Conservation (phyloP, 2,797 vertebrate species). For the Aphelocoma californica region DNA sequence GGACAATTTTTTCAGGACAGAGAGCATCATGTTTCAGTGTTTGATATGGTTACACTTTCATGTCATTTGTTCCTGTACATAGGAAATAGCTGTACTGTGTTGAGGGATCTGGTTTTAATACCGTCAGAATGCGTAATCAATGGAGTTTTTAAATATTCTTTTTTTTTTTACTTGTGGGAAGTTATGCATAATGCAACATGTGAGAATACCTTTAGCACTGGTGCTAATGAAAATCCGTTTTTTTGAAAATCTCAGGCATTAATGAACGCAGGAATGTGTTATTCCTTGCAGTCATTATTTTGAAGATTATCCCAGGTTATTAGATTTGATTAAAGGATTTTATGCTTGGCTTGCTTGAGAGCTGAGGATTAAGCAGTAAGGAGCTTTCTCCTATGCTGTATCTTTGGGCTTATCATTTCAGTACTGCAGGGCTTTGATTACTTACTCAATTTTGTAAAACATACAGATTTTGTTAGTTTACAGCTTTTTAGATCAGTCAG, state of each 20-base stretch:
- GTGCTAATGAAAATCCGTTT: conserved; percentile 16
- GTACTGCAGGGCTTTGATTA: neutral
- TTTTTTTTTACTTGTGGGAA: neutral
- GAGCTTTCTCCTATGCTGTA: conserved; percentile 34
- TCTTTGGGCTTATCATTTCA: conserved; percentile 50
- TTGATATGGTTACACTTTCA: neutral
- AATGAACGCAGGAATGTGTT: conserved; percentile 25
- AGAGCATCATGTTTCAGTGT: neutral
- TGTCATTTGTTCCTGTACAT: neutral
- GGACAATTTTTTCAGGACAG: neutral
- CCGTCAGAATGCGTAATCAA: neutral
- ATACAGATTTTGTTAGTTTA: conserved; percentile 56
- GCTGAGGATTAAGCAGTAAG: conserved; percentile 62
- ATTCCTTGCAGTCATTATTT: conserved; percentile 64
- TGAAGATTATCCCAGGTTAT: conserved; percentile 64
- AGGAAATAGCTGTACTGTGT: neutral
- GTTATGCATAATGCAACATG: neutral
- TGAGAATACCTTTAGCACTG: neutral
- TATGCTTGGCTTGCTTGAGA: conserved; percentile 23
- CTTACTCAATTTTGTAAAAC: conserved; percentile 38
- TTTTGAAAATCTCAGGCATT: neutral
- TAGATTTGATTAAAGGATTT: conserved; percentile 71
- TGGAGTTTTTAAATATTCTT: neutral
- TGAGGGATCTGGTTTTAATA: neutral
- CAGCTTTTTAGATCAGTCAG: conserved; percentile 52